Conservation (phyloP, 2,888 invertebrate genomes). For the Agrotis segetum region DNA sequence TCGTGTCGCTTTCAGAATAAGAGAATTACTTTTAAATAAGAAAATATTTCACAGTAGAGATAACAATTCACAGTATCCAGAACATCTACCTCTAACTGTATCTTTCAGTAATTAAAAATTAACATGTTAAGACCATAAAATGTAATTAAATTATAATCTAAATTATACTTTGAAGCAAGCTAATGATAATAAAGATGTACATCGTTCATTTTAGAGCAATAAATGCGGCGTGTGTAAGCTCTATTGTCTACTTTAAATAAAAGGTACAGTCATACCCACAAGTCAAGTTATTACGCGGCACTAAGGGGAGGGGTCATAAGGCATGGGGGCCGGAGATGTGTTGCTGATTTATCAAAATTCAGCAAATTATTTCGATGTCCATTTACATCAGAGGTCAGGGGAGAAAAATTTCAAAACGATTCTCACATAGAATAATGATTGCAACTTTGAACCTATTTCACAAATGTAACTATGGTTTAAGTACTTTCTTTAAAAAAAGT, state of each 20-base stretch:
- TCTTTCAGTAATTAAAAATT: constrained; percentile 1
- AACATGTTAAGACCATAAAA: constrained; percentile 7
- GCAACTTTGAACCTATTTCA: no score
- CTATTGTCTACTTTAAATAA: background rate
- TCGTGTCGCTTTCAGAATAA: background rate
- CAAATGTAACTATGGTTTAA: no score
- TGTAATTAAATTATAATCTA: constrained; percentile 29
- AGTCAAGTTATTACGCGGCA: no score
- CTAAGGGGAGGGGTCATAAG: no score
- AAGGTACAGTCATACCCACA: background rate
- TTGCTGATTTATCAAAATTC: no score
- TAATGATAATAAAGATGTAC: constrained; percentile 6
- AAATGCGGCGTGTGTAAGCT: constrained; percentile 4
- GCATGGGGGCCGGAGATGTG: no score
- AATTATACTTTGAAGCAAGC: constrained; percentile 26
- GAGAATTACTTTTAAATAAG: background rate
- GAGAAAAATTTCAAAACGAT: no score
- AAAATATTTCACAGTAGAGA: background rate
- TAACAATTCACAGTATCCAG: background rate
- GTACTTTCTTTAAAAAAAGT: no score
- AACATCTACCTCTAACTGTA: constrained; percentile 1
- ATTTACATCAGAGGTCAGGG: no score
- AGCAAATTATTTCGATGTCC: no score
- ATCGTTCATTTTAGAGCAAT: constrained; percentile 12
- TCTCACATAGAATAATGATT: no score